A percentile compares a stretch with the other conserved stretches of the same genome.
Conservation (phyloP, 2,888 invertebrate species). For the Conops quadrifasciatus region DNA sequence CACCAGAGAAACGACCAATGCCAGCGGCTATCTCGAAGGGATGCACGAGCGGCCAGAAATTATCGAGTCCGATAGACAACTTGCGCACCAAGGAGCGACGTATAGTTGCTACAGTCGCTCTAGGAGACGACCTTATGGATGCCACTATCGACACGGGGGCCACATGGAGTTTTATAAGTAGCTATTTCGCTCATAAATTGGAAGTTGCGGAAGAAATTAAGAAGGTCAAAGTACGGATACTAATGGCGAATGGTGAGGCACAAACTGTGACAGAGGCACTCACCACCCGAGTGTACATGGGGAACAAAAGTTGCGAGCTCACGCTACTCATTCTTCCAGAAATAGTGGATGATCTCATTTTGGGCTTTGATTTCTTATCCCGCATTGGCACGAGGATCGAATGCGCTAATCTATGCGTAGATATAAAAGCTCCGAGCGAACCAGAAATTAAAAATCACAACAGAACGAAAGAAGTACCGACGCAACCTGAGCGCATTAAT, state of each 20-base stretch:
- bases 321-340: background rate
- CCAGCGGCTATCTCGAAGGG: background rate
- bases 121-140: slow-evolving; percentile 7
- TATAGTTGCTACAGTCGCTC: background rate
- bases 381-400: background rate
- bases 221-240: background rate
- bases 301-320: background rate
- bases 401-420: background rate
- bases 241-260: background rate
- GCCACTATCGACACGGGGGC: background rate
- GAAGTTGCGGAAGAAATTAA: background rate
- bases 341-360: background rate
- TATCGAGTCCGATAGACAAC: background rate
- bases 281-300: background rate
- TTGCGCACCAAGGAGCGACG: slow-evolving; percentile 1
- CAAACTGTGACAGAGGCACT: slow-evolving; percentile 9
- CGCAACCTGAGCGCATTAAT: no score
- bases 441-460: no score
- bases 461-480: no score
- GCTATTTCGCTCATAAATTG: slow-evolving; percentile 2
- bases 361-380: slow-evolving; percentile 2
- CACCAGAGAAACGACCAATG: background rate
- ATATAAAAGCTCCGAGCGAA: no score
- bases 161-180: background rate
- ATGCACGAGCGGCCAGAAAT: background rate